Evolutionary conservation across 1,140 invertebrate species (phyloP).

Genomic region (Olivierus martensii): DNA sequence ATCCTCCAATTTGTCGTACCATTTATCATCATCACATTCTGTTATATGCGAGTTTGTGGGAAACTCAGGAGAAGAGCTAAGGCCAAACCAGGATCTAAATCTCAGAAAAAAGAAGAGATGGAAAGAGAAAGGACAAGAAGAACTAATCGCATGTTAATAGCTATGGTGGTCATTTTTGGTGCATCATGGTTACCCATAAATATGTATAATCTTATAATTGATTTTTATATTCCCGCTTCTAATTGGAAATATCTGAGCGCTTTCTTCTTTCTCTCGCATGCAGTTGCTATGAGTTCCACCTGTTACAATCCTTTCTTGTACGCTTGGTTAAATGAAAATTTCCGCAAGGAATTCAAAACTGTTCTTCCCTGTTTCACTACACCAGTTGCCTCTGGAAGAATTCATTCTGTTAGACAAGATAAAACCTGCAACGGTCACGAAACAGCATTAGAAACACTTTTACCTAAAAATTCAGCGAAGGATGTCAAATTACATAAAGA

Average conservation of each 20-base stretch:
- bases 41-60: constrained; percentile 80
- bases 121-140: constrained; percentile 19
- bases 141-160: constrained; percentile 34
- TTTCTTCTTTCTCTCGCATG: constrained; percentile 37
- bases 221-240: constrained; percentile 32
- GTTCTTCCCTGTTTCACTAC: constrained; percentile 17
- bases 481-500: no score
- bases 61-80: constrained; percentile 64
- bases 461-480: neutral
- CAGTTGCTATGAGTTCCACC: constrained; percentile 39
- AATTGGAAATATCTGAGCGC: constrained; percentile 26
- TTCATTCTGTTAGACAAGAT: constrained; percentile 5
- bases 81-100: constrained; percentile 62
- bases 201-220: constrained; percentile 36
- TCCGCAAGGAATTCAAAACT: constrained; percentile 22
- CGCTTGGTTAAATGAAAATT: constrained; percentile 32
- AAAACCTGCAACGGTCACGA: constrained; percentile 13
- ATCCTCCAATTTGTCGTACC: constrained; percentile 89
- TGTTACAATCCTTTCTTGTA: constrained; percentile 42
- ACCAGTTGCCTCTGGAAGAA: neutral
- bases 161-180: constrained; percentile 35
- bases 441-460: constrained; percentile 6
- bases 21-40: constrained; percentile 84
- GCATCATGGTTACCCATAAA: constrained; percentile 39
- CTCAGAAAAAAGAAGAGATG: constrained; percentile 37